Base-by-base conservation (phyloP, 1,140 invertebrate genomes). In the Drosophila miranda region DNA sequence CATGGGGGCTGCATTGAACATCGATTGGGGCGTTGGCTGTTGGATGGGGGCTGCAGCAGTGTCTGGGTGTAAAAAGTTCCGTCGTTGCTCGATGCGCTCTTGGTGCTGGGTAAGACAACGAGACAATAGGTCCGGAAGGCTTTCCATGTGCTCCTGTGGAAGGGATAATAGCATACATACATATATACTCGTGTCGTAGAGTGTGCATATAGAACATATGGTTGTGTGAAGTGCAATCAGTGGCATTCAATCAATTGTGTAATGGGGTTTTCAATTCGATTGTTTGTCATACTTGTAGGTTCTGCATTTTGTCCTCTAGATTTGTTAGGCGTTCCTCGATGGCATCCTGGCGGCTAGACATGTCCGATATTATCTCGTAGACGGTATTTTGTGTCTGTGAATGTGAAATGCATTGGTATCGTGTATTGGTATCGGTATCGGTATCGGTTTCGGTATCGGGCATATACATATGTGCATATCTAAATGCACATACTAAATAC, bases 341-440 rank as follows among this genome's bases (percentile, higher is more conserved):
- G 11, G 94, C 94, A 89, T 98, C 96, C 91, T 98, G 97, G 57
- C 97, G 94, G 44, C 95, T 95, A 90, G 96, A 98, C 95, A 99
- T 98, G 83, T 99, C 98, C 16, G 97, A 97, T 46, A 99, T 97
- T 79, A 99, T 96, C 92, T 99, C 98, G 91, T 99, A 98, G 51
- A 99, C 97, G 13, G 97, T 97, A 89, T 97, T 98, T 93, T 99
- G 98, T 52, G 97, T 98, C 98, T 99, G 95, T 28, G 64, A 60
- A 73, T 51, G 34, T 38, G 34, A 38, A 38, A 38, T 13, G 34
- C 34, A 38, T 38, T 38, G 34, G 34, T 38, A 38, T 38, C 34
- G 34, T 38, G 34, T 38, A 38, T 38, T 11, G 34, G 11, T 13
- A 38, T 13, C 28, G 30, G 42, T 53, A 61, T 58, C 26, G 28